Percentiles rank a stretch among this genome's conserved stretches.
Conservation (phyloP, 1,140 invertebrate species). For the Hylyphantes graminicola region DNA sequence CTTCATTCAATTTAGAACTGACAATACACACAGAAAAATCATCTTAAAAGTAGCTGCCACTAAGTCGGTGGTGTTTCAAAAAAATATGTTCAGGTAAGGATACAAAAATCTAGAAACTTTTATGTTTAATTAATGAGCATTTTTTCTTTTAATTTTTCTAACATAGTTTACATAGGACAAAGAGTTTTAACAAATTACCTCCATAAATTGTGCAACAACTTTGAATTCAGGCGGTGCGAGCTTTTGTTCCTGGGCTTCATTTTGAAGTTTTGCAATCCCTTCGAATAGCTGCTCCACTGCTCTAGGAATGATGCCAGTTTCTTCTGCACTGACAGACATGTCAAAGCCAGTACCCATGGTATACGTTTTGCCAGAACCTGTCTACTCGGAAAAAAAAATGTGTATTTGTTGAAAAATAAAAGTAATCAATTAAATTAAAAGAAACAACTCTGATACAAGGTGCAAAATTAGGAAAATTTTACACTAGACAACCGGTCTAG, state of each 20-base stretch:
- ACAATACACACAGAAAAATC: too few species aligned
- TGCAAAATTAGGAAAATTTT: not conserved
- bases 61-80: too few species aligned
- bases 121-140: too few species aligned
- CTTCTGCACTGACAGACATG: slow-evolving; percentile 76
- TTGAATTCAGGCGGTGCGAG: slow-evolving; percentile 80
- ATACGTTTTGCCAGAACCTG: slow-evolving; percentile 97
- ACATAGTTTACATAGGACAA: too few species aligned
- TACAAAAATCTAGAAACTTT: too few species aligned
- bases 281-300: slow-evolving; percentile 91
- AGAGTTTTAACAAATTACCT: slow-evolving; percentile 54
- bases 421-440: not conserved
- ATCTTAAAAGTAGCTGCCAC: too few species aligned
- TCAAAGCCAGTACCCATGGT: slow-evolving; percentile 99
- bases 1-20: too few species aligned
- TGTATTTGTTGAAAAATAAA: not conserved
- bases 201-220: slow-evolving; percentile 78
- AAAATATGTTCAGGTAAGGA: too few species aligned
- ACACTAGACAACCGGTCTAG: not conserved
- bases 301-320: slow-evolving; percentile 91
- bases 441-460: not conserved
- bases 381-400: slow-evolving; percentile 72
- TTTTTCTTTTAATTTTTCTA: too few species aligned
- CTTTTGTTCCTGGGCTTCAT: slow-evolving; percentile 73
- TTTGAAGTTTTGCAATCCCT: slow-evolving; percentile 78